Percentiles rank a stretch among this genome's conserved stretches.
Evolutionary conservation across 2,888 invertebrate species (phyloP).

Genomic region (Acleris holmiana): DNA sequence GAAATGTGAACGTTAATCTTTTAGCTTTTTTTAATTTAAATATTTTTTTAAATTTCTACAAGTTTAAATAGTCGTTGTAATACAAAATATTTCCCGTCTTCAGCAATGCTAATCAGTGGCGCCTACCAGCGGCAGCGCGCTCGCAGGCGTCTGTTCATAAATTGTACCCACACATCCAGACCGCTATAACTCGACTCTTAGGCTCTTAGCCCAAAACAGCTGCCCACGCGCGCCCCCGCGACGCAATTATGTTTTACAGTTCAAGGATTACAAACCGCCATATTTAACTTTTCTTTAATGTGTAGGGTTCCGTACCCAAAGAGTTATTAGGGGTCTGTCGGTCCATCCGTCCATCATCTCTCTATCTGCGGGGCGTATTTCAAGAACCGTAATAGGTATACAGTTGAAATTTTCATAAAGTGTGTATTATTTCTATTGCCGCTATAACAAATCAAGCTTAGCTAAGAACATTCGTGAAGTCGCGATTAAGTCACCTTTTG

Average conservation of each 20-base stretch:
- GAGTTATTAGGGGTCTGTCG: too few relatives aligned
- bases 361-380: too few relatives aligned
- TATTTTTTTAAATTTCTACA: neutral
- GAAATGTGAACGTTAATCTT: too few relatives aligned
- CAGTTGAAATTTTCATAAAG: too few relatives aligned
- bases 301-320: too few relatives aligned
- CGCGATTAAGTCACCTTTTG: too few relatives aligned
- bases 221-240: conserved; percentile 49
- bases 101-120: neutral
- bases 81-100: neutral
- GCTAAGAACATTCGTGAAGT: too few relatives aligned
- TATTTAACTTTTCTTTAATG: neutral
- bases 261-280: conserved; percentile 4
- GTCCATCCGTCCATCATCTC: too few relatives aligned
- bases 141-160: conserved; percentile 3
- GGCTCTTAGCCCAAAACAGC: conserved; percentile 36
- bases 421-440: too few relatives aligned
- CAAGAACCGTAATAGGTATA: too few relatives aligned
- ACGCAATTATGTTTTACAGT: conserved; percentile 11
- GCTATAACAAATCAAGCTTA: too few relatives aligned
- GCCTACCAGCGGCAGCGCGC: neutral
- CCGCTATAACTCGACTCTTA: conserved; percentile 5
- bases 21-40: too few relatives aligned
- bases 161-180: conserved; percentile 16
- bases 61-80: neutral